Conservation (phyloP, 1,140 invertebrate species). For the Diorhabda elongata region DNA sequence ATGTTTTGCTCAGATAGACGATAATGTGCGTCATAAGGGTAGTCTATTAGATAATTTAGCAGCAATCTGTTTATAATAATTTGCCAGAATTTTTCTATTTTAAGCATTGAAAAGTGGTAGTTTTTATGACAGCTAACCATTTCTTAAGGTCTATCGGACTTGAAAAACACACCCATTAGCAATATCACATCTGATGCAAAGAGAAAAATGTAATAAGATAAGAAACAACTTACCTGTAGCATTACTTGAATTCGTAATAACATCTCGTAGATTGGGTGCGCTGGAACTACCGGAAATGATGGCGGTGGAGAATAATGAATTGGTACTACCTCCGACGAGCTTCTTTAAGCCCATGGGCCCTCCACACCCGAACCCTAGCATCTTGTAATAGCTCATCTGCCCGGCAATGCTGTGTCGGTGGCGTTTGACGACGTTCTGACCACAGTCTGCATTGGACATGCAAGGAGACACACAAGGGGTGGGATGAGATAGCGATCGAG, state of each 20-base stretch:
- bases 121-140: too few relatives aligned
- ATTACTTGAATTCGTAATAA: slow-evolving; percentile 68
- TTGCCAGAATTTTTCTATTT: too few relatives aligned
- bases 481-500: slow-evolving; percentile 43
- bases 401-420: slow-evolving; percentile 90
- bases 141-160: too few relatives aligned
- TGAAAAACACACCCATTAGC: too few relatives aligned
- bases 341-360: slow-evolving; percentile 61
- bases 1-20: too few relatives aligned
- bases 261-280: slow-evolving; percentile 83
- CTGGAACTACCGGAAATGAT: slow-evolving; percentile 90
- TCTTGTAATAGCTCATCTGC: slow-evolving; percentile 88
- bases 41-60: too few relatives aligned
- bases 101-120: too few relatives aligned
- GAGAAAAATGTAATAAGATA: too few relatives aligned
- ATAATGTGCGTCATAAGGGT: too few relatives aligned
- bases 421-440: slow-evolving; percentile 71
- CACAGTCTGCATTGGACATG: slow-evolving; percentile 44
- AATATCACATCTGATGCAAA: too few relatives aligned
- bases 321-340: slow-evolving; percentile 66
- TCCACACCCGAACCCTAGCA: slow-evolving; percentile 66
- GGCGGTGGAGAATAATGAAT: slow-evolving; percentile 86
- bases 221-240: slow-evolving; percentile 60
- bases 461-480: slow-evolving; percentile 39
- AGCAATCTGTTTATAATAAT: too few relatives aligned